A percentile compares a stretch with the other conserved stretches of the same genome.
Conservation (phyloP, 35 echinoderm and acorn worm species). For the Lytechinus pictus region DNA sequence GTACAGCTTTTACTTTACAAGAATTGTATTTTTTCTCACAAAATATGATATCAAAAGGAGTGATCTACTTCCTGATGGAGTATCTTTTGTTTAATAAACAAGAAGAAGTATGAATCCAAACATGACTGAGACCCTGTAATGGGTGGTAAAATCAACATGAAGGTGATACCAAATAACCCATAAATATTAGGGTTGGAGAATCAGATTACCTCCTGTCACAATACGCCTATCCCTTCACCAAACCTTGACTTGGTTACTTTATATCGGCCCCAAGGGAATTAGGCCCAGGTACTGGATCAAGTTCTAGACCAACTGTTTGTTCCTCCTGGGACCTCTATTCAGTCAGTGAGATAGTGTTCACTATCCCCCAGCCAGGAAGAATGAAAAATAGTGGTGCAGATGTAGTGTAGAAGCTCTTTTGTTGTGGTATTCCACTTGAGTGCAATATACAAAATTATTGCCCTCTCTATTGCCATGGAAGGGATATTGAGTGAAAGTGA, state of each 20-base stretch:
- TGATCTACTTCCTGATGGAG: background rate
- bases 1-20: no score
- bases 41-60: background rate
- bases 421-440: background rate
- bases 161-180: background rate
- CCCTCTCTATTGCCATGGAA: background rate
- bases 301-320: constrained; percentile 18
- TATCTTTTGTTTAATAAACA: background rate
- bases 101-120: background rate
- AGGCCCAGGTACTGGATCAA: background rate
- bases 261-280: background rate
- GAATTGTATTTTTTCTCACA: no score
- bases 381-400: background rate
- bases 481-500: background rate
- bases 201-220: background rate
- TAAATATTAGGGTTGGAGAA: background rate
- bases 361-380: background rate
- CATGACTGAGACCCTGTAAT: background rate
- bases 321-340: background rate
- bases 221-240: background rate
- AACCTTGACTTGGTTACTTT: constrained; percentile 14
- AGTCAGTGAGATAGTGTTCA: background rate
- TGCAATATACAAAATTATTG: background rate
- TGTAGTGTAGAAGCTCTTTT: background rate
- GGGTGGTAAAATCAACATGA: background rate